Conservation (phyloP, 2,113 vertebrate species). For the Oreochromis tanganicae region DNA sequence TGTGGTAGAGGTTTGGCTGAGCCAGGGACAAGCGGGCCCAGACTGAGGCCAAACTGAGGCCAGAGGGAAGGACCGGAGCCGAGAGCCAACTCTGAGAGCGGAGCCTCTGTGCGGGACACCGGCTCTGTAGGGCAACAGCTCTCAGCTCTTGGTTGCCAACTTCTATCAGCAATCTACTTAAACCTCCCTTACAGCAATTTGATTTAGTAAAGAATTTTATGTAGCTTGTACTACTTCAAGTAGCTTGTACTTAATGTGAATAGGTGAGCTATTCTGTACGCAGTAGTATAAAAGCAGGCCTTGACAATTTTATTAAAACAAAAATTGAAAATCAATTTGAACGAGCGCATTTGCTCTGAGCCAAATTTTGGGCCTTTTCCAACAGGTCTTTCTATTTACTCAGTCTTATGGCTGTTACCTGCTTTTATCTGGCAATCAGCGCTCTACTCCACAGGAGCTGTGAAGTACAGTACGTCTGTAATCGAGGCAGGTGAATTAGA, state of each 20-base stretch:
- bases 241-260: not conserved
- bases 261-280: not conserved
- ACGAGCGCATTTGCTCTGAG: not conserved
- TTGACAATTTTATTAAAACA: not conserved
- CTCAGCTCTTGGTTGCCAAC: conserved; percentile 30
- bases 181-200: conserved; percentile 40
- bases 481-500: conserved; percentile 23
- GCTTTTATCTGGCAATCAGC: conserved; percentile 6
- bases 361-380: conserved; percentile 3
- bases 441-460: not conserved
- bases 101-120: conserved; percentile 44
- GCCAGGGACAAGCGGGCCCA: conserved; percentile 28
- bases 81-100: conserved; percentile 46
- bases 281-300: not conserved
- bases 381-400: conserved; percentile 10
- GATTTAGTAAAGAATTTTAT: conserved; percentile 13
- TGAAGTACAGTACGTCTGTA: not conserved
- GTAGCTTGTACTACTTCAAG: not conserved
- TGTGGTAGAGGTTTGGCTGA: conserved; percentile 55
- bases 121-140: conserved; percentile 24
- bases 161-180: conserved; percentile 23
- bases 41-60: conserved; percentile 58
- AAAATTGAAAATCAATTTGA: not conserved
- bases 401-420: not conserved
- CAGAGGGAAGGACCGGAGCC: conserved; percentile 47